A percentile compares a stretch with the other conserved stretches of the same genome.
Conservation (phyloP, 2,888 invertebrate species). For the Aplocera efformata region DNA sequence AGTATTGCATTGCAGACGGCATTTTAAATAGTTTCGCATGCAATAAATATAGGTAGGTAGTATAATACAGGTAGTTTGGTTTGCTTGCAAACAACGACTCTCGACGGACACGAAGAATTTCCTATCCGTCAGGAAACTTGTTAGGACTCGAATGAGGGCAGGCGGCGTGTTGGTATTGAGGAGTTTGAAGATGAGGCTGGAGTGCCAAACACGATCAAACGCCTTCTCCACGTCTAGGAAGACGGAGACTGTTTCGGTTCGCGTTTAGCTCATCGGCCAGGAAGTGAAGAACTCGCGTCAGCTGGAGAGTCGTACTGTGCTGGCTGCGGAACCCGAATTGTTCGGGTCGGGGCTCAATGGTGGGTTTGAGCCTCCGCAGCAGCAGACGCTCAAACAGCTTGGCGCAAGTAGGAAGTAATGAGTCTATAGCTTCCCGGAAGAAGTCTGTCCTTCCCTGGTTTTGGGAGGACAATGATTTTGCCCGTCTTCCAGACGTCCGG, state of each 20-base stretch:
- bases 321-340: constrained; percentile 27
- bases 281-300: constrained; percentile 31
- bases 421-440: constrained; percentile 25
- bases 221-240: constrained; percentile 29
- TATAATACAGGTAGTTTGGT: too few relatives aligned
- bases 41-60: too few relatives aligned
- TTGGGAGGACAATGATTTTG: constrained; percentile 24
- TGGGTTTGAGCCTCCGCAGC: constrained; percentile 4
- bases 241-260: constrained; percentile 21
- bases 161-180: constrained; percentile 7
- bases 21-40: too few relatives aligned
- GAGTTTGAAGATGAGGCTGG: constrained; percentile 33
- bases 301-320: constrained; percentile 32
- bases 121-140: constrained; percentile 23
- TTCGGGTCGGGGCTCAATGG: constrained; percentile 17
- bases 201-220: constrained; percentile 39
- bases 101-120: constrained; percentile 26
- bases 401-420: constrained; percentile 10
- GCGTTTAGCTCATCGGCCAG: constrained; percentile 20
- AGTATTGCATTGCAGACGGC: too few relatives aligned
- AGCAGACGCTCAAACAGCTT: constrained; percentile 28
- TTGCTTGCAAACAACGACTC: too few relatives aligned
- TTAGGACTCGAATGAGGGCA: constrained; percentile 13
- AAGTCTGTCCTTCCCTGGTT: constrained; percentile 23
- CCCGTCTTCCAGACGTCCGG: constrained; percentile 22